Evolutionary conservation across 2,113 vertebrate genomes (phyloP).

Genomic region (Monarcha castaneiventris): DNA sequence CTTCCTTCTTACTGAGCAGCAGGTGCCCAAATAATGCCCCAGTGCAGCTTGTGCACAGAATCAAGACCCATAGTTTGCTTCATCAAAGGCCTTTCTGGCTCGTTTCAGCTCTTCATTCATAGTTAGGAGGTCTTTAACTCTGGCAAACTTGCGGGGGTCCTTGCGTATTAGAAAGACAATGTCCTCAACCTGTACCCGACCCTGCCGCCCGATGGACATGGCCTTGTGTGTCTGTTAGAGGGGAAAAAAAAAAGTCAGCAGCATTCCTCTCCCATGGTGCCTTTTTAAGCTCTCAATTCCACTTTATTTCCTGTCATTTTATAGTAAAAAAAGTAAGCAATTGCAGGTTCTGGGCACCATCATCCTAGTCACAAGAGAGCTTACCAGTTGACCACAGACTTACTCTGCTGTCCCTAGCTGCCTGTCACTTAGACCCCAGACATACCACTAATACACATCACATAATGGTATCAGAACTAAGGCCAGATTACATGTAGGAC

Average conservation of each 20-base stretch:
- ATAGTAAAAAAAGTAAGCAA: not conserved
- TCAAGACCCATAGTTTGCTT: constrained; percentile 96
- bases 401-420: not conserved
- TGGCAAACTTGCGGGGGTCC: constrained; percentile 94
- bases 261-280: not conserved
- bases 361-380: not conserved
- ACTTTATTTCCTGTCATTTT: not conserved
- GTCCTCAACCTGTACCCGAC: constrained; percentile 97
- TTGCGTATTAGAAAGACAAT: constrained; percentile 97
- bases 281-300: not conserved
- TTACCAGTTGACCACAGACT: not conserved
- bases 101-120: constrained; percentile 99
- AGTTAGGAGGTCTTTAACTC: constrained; percentile 96
- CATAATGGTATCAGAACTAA: not conserved
- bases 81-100: constrained; percentile 95
- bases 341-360: not conserved
- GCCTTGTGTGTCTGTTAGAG: constrained; percentile 89
- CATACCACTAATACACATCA: not conserved
- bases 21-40: not conserved
- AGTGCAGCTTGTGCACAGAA: not conserved
- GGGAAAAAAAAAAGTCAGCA: not conserved
- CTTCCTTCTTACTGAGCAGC: not conserved
- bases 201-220: constrained; percentile 96
- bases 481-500: not conserved
- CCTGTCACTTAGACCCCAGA: not conserved